Base-by-base conservation (phyloP, 2,888 invertebrate genomes). In the Gymnosoma rotundatum region DNA sequence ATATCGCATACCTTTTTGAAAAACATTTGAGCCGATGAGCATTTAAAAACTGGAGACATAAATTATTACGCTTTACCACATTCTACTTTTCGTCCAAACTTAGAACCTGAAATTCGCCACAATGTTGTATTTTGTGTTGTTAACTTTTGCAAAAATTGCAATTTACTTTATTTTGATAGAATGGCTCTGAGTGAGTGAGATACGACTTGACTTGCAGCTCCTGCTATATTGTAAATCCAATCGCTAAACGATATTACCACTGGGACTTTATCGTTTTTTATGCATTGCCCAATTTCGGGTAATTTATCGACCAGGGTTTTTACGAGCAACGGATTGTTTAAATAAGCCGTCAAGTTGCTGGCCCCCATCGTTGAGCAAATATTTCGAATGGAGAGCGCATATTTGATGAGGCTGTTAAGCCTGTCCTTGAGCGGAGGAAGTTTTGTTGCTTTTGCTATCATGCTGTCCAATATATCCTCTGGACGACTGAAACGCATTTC, bases 381-480 rank as follows among this genome's bases (percentile, higher is more conserved):
- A n/a, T 81, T 81, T n/a, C 54, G 50, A 5, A 70, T 60, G n/a
- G 36, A 58, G 12, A 70, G 48, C 12, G 74, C 74, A 21, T 63
- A 79, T 56, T 79, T 74, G n/a, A 79, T 79, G 7, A 78, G 45
- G 16, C 60, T 48, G 9, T 82, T 74, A 14, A 85, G 42, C 20
- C 73, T 85, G 25, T 74, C 78, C n/a, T 72, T 79, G 0, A 83
- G 63, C 18, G 83, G 83, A 14, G 78, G 56, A 18, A 73, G 25
- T 54, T 69, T 83, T 21, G 67, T 73, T 5, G 69, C 80, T 32
- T 76, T 83, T 1, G 72, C 67, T 32, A 85, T 83, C 67, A 85
- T 66, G 12, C 61, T 18, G 36, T 85, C 75, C 0, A 85, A 42
- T 18, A 83, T 83, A 67, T 78, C 52, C 20, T 85, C 82, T n/a